A percentile compares a stretch with the other conserved stretches of the same genome.
phyloP scores from a whole-genome alignment of 2,113 vertebrate species.

The Microcebus griseorufus region DNA sequence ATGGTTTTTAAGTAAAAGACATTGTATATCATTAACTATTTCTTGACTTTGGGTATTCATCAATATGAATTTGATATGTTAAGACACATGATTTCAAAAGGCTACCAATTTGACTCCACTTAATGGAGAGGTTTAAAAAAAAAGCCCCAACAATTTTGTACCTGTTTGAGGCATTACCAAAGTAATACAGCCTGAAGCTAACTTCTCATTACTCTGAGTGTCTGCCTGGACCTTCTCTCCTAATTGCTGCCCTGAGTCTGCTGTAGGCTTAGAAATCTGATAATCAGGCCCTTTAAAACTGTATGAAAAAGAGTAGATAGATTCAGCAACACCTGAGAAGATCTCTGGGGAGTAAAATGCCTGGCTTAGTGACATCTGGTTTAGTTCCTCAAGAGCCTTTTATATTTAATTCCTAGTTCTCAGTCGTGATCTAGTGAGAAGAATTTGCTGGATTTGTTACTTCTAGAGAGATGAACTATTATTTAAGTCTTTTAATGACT shows the following conservation, averaged over 20 bases:
- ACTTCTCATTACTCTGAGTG: neutral
- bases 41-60: neutral
- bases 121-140: neutral
- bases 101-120: neutral
- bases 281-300: neutral
- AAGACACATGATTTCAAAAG: neutral
- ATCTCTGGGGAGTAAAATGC: neutral
- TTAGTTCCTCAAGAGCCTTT: neutral
- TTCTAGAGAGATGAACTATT: neutral
- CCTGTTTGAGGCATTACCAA: neutral
- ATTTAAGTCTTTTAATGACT: neutral
- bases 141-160: neutral
- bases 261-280: neutral
- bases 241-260: neutral
- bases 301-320: neutral
- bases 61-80: neutral
- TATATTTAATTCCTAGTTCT: neutral
- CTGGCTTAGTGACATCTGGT: neutral
- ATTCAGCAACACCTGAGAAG: neutral
- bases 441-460: neutral
- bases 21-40: neutral
- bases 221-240: neutral
- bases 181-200: neutral
- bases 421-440: neutral
- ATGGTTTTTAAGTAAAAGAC: neutral